Percentiles rank a stretch among this genome's conserved stretches.
Conservation (phyloP, 2,888 invertebrate species). For the Thymelicus sylvestris region DNA sequence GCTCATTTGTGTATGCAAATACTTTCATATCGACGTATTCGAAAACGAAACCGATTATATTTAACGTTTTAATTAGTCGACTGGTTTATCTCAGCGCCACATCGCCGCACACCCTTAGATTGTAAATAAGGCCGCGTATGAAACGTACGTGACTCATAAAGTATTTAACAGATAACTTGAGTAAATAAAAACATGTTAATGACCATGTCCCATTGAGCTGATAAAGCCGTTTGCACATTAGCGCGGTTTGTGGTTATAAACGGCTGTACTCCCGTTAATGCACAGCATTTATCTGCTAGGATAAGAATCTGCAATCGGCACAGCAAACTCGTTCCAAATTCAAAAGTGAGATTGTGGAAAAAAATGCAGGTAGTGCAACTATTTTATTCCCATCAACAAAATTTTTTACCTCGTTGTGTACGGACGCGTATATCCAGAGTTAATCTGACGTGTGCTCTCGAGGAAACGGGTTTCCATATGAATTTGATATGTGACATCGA, state of each 20-base stretch:
- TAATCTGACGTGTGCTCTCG: conserved; percentile 72
- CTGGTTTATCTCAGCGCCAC: conserved; percentile 59
- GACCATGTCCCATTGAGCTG: conserved; percentile 47
- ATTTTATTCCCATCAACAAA: conserved; percentile 47
- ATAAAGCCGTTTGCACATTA: conserved; percentile 46
- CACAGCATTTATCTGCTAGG: too few relatives aligned
- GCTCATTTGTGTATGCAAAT: conserved; percentile 27
- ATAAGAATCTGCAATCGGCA: too few relatives aligned
- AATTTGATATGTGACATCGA: conserved; percentile 74
- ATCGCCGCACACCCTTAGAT: conserved; percentile 54
- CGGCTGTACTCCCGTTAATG: neutral
- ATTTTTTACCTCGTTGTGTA: conserved; percentile 54
- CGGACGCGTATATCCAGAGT: conserved; percentile 61
- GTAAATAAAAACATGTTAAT: conserved; percentile 55
- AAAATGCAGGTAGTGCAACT: conserved; percentile 1
- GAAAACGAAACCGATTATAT: conserved; percentile 66
- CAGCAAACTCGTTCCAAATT: neutral
- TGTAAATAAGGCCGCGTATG: conserved; percentile 61
- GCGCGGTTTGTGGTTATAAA: conserved; percentile 13
- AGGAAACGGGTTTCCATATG: conserved; percentile 61
- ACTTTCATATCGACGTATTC: conserved; percentile 23
- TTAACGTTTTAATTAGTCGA: conserved; percentile 74
- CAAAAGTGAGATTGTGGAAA: neutral
- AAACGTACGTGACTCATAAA: conserved; percentile 64
- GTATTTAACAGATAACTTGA: conserved; percentile 55